These are phyloP conservation scores for Allygus modestus DNA, from an alignment of 2,888 invertebrate species.

Conservation along the genomic window DNA sequence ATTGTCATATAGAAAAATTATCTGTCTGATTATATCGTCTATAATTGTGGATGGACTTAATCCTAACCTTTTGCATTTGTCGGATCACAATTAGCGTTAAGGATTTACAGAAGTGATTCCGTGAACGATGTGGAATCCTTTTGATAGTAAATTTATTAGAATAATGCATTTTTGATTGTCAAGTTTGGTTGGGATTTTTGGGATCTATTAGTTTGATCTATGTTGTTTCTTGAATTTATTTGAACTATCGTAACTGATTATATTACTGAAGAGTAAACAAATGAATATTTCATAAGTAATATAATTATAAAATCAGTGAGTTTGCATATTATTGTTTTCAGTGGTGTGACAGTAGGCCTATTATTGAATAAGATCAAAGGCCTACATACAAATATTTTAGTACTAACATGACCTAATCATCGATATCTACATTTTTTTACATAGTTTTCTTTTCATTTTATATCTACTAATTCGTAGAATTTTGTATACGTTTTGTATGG, in stretches of 20 bases:
- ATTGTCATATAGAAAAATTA: neutral
- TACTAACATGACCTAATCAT: neutral
- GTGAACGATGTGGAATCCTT: neutral
- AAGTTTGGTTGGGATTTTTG: too few species aligned
- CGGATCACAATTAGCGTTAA: neutral
- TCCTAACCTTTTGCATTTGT: neutral
- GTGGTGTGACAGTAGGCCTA: neutral
- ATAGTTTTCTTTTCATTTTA: constrained; percentile 4
- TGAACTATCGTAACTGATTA: too few species aligned
- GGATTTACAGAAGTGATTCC: neutral
- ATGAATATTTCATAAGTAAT: too few species aligned
- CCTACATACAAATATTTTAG: neutral
- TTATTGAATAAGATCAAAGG: neutral
- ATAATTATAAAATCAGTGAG: too few species aligned
- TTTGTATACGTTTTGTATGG: constrained; percentile 36
- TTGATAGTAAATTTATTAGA: neutral
- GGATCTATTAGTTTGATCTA: too few species aligned
- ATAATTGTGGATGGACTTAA: neutral
- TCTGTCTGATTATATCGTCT: neutral
- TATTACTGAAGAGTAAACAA: too few species aligned
- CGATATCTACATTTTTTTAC: neutral
- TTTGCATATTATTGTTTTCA: neutral
- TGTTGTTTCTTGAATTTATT: too few species aligned
- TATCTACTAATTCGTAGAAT: neutral
- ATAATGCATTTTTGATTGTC: neutral